These are phyloP conservation scores for Sinocyclocheilus anophthalmus DNA, from an alignment of 2,113 vertebrate genomes.

Conservation along the genomic window DNA sequence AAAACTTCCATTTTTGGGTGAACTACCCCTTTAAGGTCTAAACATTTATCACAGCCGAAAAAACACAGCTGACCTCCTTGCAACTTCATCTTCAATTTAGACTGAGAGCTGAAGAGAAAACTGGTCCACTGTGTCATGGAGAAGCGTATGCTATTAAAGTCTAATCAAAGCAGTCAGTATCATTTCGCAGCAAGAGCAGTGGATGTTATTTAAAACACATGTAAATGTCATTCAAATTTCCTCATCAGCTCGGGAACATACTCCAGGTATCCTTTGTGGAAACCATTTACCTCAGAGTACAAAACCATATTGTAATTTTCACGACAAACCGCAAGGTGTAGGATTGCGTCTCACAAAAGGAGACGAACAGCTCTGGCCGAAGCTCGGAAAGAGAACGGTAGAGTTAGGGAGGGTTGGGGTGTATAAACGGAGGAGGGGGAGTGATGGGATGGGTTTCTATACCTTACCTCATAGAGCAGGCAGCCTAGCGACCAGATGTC, in stretches of 20 bases:
- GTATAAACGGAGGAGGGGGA: neutral
- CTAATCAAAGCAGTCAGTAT: constrained; percentile 72
- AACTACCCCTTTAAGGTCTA: neutral
- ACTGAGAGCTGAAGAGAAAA: neutral
- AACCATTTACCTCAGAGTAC: constrained; percentile 77
- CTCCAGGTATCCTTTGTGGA: constrained; percentile 63
- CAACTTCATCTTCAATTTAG: constrained; percentile 1
- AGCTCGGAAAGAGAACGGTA: neutral
- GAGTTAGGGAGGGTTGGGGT: neutral
- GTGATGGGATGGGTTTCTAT: constrained; percentile 40
- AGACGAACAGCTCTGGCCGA: neutral
- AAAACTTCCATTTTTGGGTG: too few species aligned
- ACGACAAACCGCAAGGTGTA: constrained; percentile 22
- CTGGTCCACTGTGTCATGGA: neutral
- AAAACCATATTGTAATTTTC: constrained; percentile 55
- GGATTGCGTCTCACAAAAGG: constrained; percentile 31
- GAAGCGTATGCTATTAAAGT: constrained; percentile 51
- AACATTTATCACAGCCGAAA: constrained; percentile 2
- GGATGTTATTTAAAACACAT: constrained; percentile 73
- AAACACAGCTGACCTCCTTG: constrained; percentile 19
- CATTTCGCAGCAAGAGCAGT: constrained; percentile 54
- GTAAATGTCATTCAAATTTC: constrained; percentile 70
- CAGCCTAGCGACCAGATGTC: constrained; percentile 99
- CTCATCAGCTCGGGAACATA: constrained; percentile 60
- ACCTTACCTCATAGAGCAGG: constrained; percentile 91